phyloP scores from a whole-genome alignment of 2,888 invertebrate species.

The Crematogaster levior region DNA sequence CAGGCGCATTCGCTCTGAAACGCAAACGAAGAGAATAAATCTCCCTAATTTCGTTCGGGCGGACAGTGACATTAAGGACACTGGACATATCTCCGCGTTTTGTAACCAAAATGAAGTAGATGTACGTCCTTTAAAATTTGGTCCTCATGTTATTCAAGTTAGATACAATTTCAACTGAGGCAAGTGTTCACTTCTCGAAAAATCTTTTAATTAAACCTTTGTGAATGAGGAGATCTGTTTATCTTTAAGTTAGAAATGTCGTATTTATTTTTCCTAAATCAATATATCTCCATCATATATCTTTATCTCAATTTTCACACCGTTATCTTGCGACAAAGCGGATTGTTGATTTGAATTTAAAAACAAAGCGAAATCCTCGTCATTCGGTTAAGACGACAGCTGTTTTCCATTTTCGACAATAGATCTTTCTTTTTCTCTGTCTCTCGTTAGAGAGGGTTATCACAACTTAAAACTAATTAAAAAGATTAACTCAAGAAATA shows the following conservation, averaged over 20 bases:
- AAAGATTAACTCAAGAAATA: constrained; percentile 15
- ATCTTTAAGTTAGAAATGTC: neutral
- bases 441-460: neutral
- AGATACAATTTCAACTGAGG: neutral
- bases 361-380: neutral
- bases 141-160: neutral
- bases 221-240: neutral
- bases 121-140: neutral
- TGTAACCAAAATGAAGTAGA: neutral
- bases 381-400: neutral
- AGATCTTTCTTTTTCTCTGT: too few species aligned
- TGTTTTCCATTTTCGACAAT: neutral
- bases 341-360: neutral
- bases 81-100: neutral
- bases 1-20: constrained; percentile 18
- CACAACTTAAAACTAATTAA: neutral
- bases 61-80: constrained; percentile 38
- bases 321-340: neutral
- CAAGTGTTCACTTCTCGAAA: neutral
- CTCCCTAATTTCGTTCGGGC: constrained; percentile 42
- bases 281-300: too few species aligned
- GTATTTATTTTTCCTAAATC: neutral
- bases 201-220: neutral
- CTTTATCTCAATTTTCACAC: neutral
- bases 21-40: constrained; percentile 45